phyloP scores from a whole-genome alignment of 2,113 vertebrate species.

The Saiga tatarica region DNA sequence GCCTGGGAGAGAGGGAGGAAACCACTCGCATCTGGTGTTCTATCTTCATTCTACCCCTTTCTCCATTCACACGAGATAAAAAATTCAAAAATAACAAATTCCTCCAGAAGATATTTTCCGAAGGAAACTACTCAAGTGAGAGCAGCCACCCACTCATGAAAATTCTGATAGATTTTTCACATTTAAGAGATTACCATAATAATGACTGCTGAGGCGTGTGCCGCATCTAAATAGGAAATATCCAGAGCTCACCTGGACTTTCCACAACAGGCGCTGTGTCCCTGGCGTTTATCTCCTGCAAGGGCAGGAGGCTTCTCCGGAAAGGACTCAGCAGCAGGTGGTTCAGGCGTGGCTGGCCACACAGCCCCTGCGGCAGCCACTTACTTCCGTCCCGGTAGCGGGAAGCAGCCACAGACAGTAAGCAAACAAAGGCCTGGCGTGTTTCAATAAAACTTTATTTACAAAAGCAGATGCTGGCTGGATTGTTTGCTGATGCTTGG shows the following conservation, averaged over 20 bases:
- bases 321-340: not conserved
- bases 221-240: not conserved
- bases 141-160: not conserved
- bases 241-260: not conserved
- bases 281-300: not conserved
- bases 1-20: not conserved
- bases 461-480: not conserved
- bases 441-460: constrained; percentile 26
- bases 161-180: not conserved
- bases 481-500: not conserved
- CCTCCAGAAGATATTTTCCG: not conserved
- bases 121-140: not conserved
- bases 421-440: not conserved
- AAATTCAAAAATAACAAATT: not conserved
- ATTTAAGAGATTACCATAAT: not conserved
- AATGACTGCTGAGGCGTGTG: not conserved
- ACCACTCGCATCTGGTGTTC: too few species aligned
- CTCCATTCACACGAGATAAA: not conserved
- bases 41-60: too few species aligned
- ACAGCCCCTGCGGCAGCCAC: not conserved
- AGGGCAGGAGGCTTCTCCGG: not conserved
- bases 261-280: not conserved
- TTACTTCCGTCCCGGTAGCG: not conserved
- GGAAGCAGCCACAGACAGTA: not conserved
- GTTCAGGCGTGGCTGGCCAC: not conserved